These are phyloP conservation scores for Calephelis nemesis DNA, from an alignment of 1,140 invertebrate species.

Conservation along the genomic window DNA sequence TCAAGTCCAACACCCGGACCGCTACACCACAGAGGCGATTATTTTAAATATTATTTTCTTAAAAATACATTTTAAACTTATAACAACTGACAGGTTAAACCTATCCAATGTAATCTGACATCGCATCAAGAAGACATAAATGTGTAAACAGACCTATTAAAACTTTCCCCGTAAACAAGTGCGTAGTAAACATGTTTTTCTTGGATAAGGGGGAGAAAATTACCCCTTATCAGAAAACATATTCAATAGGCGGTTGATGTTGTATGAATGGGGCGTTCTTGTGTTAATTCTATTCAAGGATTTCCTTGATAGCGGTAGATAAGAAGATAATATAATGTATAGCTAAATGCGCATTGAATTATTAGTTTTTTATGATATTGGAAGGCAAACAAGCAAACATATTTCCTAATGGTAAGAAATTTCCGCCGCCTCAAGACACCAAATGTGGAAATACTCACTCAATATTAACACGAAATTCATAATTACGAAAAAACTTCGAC, in stretches of 20 bases:
- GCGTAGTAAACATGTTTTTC: constrained; percentile 14
- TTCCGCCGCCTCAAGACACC: too few relatives aligned
- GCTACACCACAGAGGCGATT: too few relatives aligned
- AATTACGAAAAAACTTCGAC: too few relatives aligned
- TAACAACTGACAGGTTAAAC: neutral
- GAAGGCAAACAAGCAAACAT: too few relatives aligned
- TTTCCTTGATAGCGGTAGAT: neutral
- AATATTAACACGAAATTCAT: too few relatives aligned
- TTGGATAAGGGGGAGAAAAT: neutral
- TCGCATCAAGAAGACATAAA: neutral
- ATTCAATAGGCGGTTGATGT: neutral
- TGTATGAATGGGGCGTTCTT: neutral
- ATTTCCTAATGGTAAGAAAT: too few relatives aligned
- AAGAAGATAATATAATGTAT: neutral
- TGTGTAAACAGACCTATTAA: constrained; percentile 10
- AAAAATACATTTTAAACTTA: too few relatives aligned
- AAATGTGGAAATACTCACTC: too few relatives aligned
- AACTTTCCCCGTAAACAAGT: constrained; percentile 13
- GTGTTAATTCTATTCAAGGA: neutral
- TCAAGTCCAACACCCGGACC: too few relatives aligned
- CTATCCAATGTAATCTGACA: neutral
- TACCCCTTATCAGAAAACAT: constrained; percentile 4
- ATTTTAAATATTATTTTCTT: too few relatives aligned
- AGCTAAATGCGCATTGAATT: too few relatives aligned
- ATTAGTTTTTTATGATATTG: too few relatives aligned